These are phyloP conservation scores for Egretta garzetta DNA, from an alignment of 2,113 vertebrate species.

Conservation along the genomic window DNA sequence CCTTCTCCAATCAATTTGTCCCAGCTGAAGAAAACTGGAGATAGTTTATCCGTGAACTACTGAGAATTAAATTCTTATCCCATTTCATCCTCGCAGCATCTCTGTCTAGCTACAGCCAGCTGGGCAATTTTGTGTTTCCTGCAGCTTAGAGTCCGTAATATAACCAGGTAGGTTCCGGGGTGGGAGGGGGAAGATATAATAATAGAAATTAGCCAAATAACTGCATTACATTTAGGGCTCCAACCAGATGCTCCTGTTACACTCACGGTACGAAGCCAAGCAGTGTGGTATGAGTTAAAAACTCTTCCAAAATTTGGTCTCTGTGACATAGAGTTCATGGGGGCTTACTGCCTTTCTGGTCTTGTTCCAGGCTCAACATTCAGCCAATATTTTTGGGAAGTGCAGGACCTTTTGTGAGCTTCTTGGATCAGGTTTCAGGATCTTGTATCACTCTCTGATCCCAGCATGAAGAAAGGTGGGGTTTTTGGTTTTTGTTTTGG, in stretches of 20 bases:
- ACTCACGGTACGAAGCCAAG: background rate
- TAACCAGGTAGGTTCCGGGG: background rate
- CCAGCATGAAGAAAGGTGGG: background rate
- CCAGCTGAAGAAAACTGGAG: background rate
- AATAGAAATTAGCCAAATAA: background rate
- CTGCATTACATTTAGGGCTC: background rate
- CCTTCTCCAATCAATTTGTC: background rate
- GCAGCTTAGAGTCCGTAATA: background rate
- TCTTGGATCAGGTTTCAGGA: background rate
- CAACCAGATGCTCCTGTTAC: background rate
- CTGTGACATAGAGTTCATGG: background rate
- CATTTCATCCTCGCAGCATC: background rate
- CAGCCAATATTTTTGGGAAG: background rate
- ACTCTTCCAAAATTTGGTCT: background rate
- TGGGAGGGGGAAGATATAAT: background rate
- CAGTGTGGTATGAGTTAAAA: background rate
- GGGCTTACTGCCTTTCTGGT: background rate
- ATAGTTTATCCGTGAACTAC: background rate
- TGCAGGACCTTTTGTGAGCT: background rate
- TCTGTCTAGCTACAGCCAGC: background rate
- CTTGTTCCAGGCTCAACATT: background rate
- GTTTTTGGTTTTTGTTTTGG: rapidly evolving
- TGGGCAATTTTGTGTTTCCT: background rate
- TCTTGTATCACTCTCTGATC: background rate
- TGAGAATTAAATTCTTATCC: background rate